Percentiles rank a stretch among this genome's conserved stretches.
Conservation (phyloP, 2,888 invertebrate genomes). For the Platycnemis pennipes region DNA sequence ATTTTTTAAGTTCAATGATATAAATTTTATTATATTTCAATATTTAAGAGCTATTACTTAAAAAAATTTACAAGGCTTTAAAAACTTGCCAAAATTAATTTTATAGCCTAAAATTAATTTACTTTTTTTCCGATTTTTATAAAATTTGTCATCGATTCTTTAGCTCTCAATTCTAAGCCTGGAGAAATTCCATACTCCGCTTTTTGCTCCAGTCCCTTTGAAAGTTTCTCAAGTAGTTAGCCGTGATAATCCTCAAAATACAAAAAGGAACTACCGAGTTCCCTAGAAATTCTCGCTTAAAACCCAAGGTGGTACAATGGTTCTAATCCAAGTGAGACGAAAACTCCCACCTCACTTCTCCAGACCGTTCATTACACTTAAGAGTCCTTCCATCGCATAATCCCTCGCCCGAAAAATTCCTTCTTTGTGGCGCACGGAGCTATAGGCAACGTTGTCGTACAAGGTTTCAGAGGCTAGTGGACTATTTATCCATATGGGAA, state of each 20-base stretch:
- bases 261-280: not conserved
- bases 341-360: not conserved
- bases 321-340: not conserved
- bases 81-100: no score
- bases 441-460: not conserved
- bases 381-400: slow-evolving; percentile 17
- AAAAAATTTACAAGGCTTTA: no score
- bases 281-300: not conserved
- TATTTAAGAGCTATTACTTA: no score
- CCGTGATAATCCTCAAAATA: not conserved
- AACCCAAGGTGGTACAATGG: not conserved
- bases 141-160: no score
- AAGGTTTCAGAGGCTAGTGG: not conserved
- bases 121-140: no score
- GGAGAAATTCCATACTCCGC: no score
- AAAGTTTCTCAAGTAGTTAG: not conserved
- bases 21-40: no score
- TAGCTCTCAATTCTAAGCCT: no score
- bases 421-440: not conserved
- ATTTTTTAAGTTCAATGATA: no score
- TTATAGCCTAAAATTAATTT: no score
- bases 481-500: slow-evolving; percentile 2
- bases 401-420: not conserved
- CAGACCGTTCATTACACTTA: slow-evolving; percentile 4
- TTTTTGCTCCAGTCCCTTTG: no score